phyloP scores from a whole-genome alignment of 2,888 invertebrate genomes.

The Sarcophaga caerulescens region DNA sequence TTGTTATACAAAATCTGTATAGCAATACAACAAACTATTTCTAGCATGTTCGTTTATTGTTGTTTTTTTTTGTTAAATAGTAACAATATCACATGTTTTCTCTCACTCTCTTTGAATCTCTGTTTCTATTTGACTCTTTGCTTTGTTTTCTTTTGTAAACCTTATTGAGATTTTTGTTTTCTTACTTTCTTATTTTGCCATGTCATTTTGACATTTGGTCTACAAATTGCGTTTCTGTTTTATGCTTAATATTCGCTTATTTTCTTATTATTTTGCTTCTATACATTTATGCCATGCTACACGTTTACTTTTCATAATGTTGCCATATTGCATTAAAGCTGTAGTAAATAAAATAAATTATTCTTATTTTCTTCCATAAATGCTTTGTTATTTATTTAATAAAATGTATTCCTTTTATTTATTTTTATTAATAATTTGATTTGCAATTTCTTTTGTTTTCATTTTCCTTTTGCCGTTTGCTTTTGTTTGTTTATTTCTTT shows the following conservation, averaged over 20 bases:
- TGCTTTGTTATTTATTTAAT: background rate
- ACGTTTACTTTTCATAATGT: slow-evolving; percentile 22
- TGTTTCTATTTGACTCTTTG: background rate
- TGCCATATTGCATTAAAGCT: slow-evolving; percentile 26
- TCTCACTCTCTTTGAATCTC: background rate
- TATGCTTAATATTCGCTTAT: slow-evolving; percentile 17
- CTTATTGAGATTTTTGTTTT: background rate
- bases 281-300: slow-evolving; percentile 2
- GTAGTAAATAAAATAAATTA: background rate
- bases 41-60: slow-evolving; percentile 55
- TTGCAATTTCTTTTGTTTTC: background rate
- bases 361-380: background rate
- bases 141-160: slow-evolving; percentile 1
- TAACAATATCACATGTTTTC: slow-evolving; percentile 6
- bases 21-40: slow-evolving; percentile 1
- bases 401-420: background rate
- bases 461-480: background rate
- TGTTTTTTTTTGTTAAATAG: background rate
- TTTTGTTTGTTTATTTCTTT: background rate
- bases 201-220: slow-evolving; percentile 60
- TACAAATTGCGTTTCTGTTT: slow-evolving; percentile 29
- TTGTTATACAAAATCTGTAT: background rate
- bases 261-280: slow-evolving; percentile 1
- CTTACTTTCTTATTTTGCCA: slow-evolving; percentile 29
- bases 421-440: background rate